phyloP scores from a whole-genome alignment of 2,797 vertebrate genomes.

The Hydrophis major region DNA sequence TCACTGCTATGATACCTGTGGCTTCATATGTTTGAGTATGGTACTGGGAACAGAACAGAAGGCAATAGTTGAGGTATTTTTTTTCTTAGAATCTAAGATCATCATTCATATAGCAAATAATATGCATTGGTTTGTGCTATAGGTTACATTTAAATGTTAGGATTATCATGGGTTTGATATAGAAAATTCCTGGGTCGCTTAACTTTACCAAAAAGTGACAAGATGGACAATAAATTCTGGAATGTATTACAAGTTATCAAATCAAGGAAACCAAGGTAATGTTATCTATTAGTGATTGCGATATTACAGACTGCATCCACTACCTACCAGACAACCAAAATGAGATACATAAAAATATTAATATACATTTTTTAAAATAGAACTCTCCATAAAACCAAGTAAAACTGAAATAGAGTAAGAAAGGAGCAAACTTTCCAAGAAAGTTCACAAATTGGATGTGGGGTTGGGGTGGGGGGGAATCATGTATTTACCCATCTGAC shows the following conservation, averaged over 20 bases:
- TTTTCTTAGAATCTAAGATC: background rate
- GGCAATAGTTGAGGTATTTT: background rate
- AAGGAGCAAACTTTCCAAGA: background rate
- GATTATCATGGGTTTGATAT: background rate
- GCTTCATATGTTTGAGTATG: background rate
- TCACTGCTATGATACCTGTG: background rate
- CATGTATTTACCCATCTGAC: background rate
- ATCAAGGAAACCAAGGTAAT: background rate
- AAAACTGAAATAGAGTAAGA: background rate
- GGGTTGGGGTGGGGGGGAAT: background rate
- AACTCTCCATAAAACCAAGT: background rate
- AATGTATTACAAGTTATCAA: background rate
- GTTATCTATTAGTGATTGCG: background rate
- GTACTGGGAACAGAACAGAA: background rate
- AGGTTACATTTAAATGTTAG: background rate
- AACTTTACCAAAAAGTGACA: background rate
- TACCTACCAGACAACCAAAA: background rate
- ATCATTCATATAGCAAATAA: background rate
- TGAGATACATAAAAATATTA: background rate
- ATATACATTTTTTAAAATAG: background rate
- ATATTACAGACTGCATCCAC: background rate
- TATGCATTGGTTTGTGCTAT: background rate
- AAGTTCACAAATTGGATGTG: background rate
- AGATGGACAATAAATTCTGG: background rate
- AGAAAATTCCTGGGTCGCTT: background rate